Base-by-base conservation (phyloP, 1,140 invertebrate genomes). In the Neomicropteryx cornuta region DNA sequence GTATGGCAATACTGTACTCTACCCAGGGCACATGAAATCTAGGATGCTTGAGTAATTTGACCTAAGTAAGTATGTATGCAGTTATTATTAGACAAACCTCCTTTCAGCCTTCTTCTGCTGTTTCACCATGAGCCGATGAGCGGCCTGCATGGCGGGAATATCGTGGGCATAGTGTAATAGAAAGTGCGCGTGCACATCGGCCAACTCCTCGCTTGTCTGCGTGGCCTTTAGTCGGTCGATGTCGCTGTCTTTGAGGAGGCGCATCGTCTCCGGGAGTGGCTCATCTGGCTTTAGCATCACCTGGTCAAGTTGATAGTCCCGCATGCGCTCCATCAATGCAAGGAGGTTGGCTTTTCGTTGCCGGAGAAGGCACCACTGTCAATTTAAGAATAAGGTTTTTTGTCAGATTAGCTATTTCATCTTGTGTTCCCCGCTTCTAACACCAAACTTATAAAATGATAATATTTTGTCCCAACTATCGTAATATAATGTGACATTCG, bases 101-200 rank as follows among this genome's bases (percentile, higher is more conserved):
- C 67, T 73, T 42, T 71, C 72, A 33, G 76, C 69, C 17, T 71
- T 66, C 43, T 76, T 76, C 24, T 71, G 75, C 38, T 78, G 75
- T 36, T 58, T 71, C 49, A 78, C 73, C 50, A 79, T 84, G 30
- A 60, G 61, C 30, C 70, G 65, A 57, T 70, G 73, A 4, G 76
- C 62, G 27, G 83, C 82, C 50, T 92, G 84, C 89, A 95, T 94
- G 35, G 75, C 74, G 1, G 82, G 79, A 33, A 94, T 70, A 33
- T 96, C 87, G 17, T 78, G 75, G 1, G 83, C 82, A 55, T 97
- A 97, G 53, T 97, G 93, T 1, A 97, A 64, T 42, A 90, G 75
- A 54, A 97, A 97, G 53, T 97, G 91, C 46, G 83, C 79, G 60
- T 96, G 90, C 1, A 91, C 81, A 53, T 98, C 95, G 44, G 85